phyloP scores from a whole-genome alignment of 2,888 invertebrate genomes.

The Mylabris sibirica region DNA sequence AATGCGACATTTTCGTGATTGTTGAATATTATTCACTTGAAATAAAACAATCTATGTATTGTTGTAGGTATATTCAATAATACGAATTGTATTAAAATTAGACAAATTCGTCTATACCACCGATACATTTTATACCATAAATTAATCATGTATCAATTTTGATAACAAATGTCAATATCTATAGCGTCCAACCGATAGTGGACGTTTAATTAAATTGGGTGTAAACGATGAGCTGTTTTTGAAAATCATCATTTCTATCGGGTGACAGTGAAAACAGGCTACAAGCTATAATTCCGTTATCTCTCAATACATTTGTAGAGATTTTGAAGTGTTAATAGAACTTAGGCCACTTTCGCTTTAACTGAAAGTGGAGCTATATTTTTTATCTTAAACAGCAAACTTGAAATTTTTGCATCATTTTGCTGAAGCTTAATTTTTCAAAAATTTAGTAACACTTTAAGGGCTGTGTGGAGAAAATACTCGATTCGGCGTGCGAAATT shows the following conservation, averaged over 20 bases:
- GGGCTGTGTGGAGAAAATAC: too few relatives aligned
- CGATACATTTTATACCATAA: background rate
- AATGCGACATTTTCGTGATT: conserved; percentile 38
- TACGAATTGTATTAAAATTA: conserved; percentile 27
- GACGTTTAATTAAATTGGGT: conserved; percentile 13
- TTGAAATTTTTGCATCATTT: too few relatives aligned
- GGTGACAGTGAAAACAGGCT: too few relatives aligned
- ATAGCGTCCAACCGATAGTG: conserved; percentile 22
- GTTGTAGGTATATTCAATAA: conserved; percentile 17
- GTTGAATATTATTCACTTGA: conserved; percentile 31
- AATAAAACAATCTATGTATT: conserved; percentile 28
- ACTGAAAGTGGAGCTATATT: too few relatives aligned
- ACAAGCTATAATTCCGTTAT: too few relatives aligned
- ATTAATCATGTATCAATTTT: background rate
- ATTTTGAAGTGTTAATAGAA: too few relatives aligned
- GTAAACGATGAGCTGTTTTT: conserved; percentile 9
- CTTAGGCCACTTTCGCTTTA: too few relatives aligned
- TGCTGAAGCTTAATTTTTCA: too few relatives aligned
- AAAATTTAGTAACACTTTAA: too few relatives aligned
- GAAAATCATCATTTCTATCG: background rate
- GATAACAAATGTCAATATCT: conserved; percentile 3
- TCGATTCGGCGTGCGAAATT: too few relatives aligned
- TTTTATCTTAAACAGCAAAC: too few relatives aligned
- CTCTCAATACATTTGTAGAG: too few relatives aligned
- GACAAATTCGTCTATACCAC: background rate